These are phyloP conservation scores for Drosophila pseudotakahashii DNA, from an alignment of 2,888 invertebrate genomes.

Conservation along the genomic window DNA sequence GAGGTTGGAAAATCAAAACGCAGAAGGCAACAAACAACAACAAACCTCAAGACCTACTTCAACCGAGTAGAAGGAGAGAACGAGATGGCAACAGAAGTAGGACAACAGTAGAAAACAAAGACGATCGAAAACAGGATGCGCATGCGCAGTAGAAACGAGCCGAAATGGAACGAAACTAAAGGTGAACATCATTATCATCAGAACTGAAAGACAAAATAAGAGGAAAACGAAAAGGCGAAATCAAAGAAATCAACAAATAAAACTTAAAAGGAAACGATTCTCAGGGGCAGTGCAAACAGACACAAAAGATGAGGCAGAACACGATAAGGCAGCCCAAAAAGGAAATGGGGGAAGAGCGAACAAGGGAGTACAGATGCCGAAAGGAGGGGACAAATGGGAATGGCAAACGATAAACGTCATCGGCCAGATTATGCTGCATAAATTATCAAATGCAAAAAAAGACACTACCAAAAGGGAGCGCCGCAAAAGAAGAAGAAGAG, in stretches of 20 bases:
- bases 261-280: conserved; percentile 72
- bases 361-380: conserved; percentile 28
- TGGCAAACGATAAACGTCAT: conserved; percentile 75
- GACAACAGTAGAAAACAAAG: conserved; percentile 56
- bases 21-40: conserved; percentile 33
- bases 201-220: conserved; percentile 13
- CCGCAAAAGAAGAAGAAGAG: conserved; percentile 27
- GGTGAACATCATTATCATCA: conserved; percentile 66
- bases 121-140: conserved; percentile 69
- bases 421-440: conserved; percentile 74
- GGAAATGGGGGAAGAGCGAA: conserved; percentile 49
- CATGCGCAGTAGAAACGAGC: conserved; percentile 66
- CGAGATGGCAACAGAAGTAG: conserved; percentile 51
- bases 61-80: conserved; percentile 11
- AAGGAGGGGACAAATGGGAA: conserved; percentile 49
- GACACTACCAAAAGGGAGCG: conserved; percentile 68
- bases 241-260: conserved; percentile 76
- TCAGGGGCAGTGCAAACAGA: conserved; percentile 49
- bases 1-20: conserved; percentile 53
- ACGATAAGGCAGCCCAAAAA: conserved; percentile 35
- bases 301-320: conserved; percentile 46
- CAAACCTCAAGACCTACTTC: conserved; percentile 62
- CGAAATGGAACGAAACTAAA: conserved; percentile 61
- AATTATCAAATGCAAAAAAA: conserved; percentile 74
- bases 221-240: conserved; percentile 63